Percentiles rank a stretch among this genome's conserved stretches.
Evolutionary conservation across 2,113 vertebrate species (phyloP).

Genomic region (Girardinichthys multiradiatus): DNA sequence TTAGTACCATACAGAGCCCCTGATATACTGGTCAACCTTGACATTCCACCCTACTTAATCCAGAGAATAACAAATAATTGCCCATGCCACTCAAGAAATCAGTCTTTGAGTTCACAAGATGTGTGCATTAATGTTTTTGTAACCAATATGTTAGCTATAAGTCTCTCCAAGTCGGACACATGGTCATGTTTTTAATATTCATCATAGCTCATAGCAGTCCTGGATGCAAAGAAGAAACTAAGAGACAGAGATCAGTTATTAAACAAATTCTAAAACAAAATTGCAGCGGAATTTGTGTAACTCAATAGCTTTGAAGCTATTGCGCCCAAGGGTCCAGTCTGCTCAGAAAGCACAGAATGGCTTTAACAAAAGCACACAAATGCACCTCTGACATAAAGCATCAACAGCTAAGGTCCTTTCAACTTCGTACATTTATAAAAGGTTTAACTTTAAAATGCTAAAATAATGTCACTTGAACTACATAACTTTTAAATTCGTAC

Average conservation of each 20-base stretch:
- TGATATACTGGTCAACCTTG: slow-evolving; percentile 54
- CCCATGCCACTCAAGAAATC: slow-evolving; percentile 70
- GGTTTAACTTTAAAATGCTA: slow-evolving; percentile 44
- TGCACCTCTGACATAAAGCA: slow-evolving; percentile 43
- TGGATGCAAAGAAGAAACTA: slow-evolving; percentile 27
- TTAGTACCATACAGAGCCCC: slow-evolving; percentile 25
- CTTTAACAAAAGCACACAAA: slow-evolving; percentile 51
- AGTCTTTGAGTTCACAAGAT: slow-evolving; percentile 54
- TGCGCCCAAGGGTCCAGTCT: slow-evolving; percentile 35
- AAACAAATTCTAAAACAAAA: slow-evolving; percentile 65
- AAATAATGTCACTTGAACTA: slow-evolving; percentile 13
- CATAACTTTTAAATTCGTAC: not conserved
- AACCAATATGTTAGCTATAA: slow-evolving; percentile 34
- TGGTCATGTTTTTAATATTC: slow-evolving; percentile 49
- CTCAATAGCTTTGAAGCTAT: slow-evolving; percentile 54
- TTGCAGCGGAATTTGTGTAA: slow-evolving; percentile 45
- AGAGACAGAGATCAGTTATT: slow-evolving; percentile 48
- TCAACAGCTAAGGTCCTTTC: slow-evolving; percentile 36
- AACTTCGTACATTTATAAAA: slow-evolving; percentile 53
- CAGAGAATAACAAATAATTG: slow-evolving; percentile 75
- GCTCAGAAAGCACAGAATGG: slow-evolving; percentile 41
- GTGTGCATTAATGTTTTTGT: slow-evolving; percentile 61
- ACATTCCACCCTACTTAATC: slow-evolving; percentile 78
- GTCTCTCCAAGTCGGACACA: slow-evolving; percentile 31
- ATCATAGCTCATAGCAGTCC: slow-evolving; percentile 58